Evolutionary conservation across 2,888 invertebrate genomes (phyloP).

Genomic region (Pseudococcus longispinus): DNA sequence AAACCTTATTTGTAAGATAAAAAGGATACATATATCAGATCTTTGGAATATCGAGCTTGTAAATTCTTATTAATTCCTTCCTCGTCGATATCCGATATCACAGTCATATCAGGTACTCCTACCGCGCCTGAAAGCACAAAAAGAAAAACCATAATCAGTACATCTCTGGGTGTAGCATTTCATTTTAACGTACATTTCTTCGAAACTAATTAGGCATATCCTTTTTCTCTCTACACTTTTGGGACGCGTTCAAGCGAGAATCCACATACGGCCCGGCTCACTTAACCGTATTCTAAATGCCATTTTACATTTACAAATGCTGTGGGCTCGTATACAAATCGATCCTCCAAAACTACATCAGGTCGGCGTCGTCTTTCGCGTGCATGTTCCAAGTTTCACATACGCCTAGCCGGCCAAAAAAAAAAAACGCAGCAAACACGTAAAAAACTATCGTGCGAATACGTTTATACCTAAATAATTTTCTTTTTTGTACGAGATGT

Average conservation of each 20-base stretch:
- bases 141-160: conserved; percentile 17
- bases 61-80: conserved; percentile 87
- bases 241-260: conserved; percentile 28
- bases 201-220: neutral
- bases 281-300: conserved; percentile 9
- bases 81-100: conserved; percentile 89
- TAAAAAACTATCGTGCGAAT: neutral
- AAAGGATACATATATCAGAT: conserved; percentile 94
- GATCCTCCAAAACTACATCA: conserved; percentile 7
- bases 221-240: neutral
- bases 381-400: neutral
- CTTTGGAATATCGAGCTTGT: conserved; percentile 78
- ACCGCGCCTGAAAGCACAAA: conserved; percentile 66
- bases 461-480: conserved; percentile 23
- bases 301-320: conserved; percentile 35
- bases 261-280: neutral
- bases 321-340: neutral
- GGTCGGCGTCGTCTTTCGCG: neutral
- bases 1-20: neutral
- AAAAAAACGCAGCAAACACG: neutral
- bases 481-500: conserved; percentile 22
- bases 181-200: neutral
- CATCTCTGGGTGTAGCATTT: neutral
- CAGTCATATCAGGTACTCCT: conserved; percentile 90
- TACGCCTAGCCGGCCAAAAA: neutral